Percentiles rank a stretch among this genome's conserved stretches.
phyloP scores from a whole-genome alignment of 2,113 vertebrate species.

The Sceloporus tristichus region DNA sequence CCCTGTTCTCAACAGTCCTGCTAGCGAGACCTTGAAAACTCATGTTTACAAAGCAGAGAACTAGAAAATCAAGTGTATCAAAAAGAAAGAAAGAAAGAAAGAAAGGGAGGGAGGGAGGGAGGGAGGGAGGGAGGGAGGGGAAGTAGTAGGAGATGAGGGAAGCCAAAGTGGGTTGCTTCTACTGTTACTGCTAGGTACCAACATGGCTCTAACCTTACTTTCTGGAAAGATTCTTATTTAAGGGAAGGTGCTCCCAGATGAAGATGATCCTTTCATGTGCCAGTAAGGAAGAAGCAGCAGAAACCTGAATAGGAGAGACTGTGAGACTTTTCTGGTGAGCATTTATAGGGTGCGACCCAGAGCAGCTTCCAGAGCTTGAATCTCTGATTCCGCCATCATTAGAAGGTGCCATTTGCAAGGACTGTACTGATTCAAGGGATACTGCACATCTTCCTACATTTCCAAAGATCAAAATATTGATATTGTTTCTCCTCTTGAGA shows the following conservation, averaged over 20 bases:
- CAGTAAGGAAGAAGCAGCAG: not conserved
- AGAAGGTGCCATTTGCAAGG: conserved; percentile 3
- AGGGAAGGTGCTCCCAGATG: not conserved
- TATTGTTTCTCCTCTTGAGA: not conserved
- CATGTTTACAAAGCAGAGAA: too few relatives aligned
- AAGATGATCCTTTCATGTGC: not conserved
- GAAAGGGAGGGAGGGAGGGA: too few relatives aligned
- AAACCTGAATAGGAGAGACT: not conserved
- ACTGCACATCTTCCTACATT: not conserved
- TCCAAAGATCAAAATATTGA: not conserved
- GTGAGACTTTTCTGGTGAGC: not conserved
- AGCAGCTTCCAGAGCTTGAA: not conserved
- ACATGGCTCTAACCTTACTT: not conserved
- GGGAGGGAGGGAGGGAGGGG: not conserved
- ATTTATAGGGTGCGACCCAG: too few relatives aligned
- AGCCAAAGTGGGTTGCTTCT: not conserved
- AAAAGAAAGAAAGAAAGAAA: too few relatives aligned
- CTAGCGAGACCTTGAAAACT: not conserved
- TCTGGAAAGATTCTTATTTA: not conserved
- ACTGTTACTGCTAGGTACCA: not conserved
- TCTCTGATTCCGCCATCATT: not conserved
- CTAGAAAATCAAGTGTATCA: too few relatives aligned
- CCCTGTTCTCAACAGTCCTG: too few relatives aligned
- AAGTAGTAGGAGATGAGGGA: not conserved
- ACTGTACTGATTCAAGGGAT: not conserved